Evolutionary conservation across 2,113 vertebrate species (phyloP).

Genomic region (Paradisaea rubra): DNA sequence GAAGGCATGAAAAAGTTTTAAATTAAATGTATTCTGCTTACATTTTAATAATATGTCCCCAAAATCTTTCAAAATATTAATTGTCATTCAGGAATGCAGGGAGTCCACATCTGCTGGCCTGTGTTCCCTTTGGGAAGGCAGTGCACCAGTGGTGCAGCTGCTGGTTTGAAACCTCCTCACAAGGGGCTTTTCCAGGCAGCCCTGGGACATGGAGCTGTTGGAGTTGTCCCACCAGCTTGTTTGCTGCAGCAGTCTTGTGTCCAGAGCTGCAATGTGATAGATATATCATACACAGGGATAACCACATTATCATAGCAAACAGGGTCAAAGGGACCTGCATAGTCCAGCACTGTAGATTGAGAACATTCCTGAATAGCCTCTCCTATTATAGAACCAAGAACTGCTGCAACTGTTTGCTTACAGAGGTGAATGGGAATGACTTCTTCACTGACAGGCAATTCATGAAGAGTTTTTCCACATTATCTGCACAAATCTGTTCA

Average conservation of each 20-base stretch:
- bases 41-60: neutral
- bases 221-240: neutral
- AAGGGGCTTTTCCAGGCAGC: neutral
- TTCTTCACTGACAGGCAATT: constrained; percentile 60
- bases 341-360: neutral
- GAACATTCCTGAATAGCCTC: neutral
- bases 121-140: neutral
- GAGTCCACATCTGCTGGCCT: neutral
- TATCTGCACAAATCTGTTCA: constrained; percentile 40
- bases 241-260: neutral
- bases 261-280: neutral
- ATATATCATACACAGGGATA: neutral
- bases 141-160: neutral
- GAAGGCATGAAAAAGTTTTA: neutral
- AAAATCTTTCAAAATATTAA: neutral
- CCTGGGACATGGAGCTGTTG: neutral
- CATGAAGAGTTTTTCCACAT: constrained; percentile 65
- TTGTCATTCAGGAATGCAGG: neutral
- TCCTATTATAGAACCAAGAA: constrained; percentile 3
- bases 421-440: constrained; percentile 61
- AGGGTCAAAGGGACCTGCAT: neutral
- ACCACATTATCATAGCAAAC: neutral
- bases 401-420: constrained; percentile 63
- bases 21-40: neutral
- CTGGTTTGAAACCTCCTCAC: neutral